These are phyloP conservation scores for Drosophila nr. medialis DNA, from an alignment of 2,888 invertebrate species.

Conservation along the genomic window DNA sequence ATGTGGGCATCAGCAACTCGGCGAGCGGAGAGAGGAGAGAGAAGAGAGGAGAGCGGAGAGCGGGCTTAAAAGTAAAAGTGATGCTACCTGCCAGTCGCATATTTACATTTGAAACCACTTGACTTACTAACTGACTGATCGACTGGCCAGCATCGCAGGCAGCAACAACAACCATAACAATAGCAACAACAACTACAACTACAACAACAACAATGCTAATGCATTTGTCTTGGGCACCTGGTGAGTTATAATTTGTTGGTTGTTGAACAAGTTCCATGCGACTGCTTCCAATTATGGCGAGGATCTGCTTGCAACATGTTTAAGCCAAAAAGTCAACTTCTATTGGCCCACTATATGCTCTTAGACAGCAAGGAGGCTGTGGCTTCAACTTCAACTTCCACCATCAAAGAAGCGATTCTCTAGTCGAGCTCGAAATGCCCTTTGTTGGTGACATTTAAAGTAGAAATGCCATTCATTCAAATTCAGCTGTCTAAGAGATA, in stretches of 20 bases:
- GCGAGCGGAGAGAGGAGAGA: too few relatives aligned
- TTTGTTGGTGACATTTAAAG: not conserved
- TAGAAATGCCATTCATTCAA: not conserved
- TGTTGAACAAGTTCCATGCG: constrained; percentile 79
- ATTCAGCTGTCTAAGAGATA: not conserved
- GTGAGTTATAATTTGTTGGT: constrained; percentile 69
- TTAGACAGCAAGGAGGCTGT: constrained; percentile 67
- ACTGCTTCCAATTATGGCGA: constrained; percentile 82
- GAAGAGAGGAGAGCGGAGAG: not conserved
- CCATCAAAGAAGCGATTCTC: not conserved
- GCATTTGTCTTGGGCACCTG: constrained; percentile 32
- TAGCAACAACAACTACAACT: constrained; percentile 7
- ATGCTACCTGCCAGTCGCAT: constrained; percentile 58
- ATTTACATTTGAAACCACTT: constrained; percentile 74
- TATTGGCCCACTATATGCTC: constrained; percentile 55
- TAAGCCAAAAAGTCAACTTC: constrained; percentile 71
- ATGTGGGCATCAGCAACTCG: constrained; percentile 50
- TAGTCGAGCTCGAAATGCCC: constrained; percentile 5
- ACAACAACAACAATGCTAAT: constrained; percentile 13
- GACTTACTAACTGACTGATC: constrained; percentile 79
- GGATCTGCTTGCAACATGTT: constrained; percentile 74
- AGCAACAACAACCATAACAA: constrained; percentile 19
- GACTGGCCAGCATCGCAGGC: constrained; percentile 51
- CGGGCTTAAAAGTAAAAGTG: constrained; percentile 74
- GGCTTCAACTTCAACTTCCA: constrained; percentile 22